Conservation (phyloP, 2,113 vertebrate genomes). For the Chaetodon trifascialis region DNA sequence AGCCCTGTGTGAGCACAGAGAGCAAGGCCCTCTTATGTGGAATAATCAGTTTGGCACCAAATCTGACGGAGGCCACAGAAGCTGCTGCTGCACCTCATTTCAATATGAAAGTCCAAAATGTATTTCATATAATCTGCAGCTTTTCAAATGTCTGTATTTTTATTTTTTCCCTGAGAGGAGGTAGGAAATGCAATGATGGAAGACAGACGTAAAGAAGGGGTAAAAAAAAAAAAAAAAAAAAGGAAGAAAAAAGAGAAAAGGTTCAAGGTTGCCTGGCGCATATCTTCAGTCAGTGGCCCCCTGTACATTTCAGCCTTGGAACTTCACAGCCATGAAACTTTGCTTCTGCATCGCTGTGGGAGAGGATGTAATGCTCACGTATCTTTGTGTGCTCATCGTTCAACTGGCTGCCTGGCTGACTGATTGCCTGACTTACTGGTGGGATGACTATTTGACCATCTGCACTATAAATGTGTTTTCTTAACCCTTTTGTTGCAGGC, state of each 20-base stretch:
- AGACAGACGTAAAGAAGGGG: conserved; percentile 63
- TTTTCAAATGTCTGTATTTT: conserved; percentile 79
- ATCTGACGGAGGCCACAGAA: conserved; percentile 76
- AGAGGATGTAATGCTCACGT: conserved; percentile 76
- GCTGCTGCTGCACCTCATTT: conserved; percentile 80
- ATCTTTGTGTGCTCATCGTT: conserved; percentile 70
- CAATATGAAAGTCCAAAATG: conserved; percentile 84
- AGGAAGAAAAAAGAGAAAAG: conserved; percentile 49
- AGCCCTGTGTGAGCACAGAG: conserved; percentile 79
- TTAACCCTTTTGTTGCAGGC: conserved; percentile 58
- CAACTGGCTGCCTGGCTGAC: conserved; percentile 62
- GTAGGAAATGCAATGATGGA: conserved; percentile 68
- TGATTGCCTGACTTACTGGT: conserved; percentile 68
- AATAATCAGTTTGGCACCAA: conserved; percentile 82
- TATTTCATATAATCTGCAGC: conserved; percentile 82
- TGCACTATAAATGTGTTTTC: conserved; percentile 55
- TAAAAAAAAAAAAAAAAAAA: conserved; percentile 49
- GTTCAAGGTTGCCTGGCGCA: conserved; percentile 78
- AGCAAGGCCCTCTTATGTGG: conserved; percentile 80
- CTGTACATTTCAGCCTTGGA: conserved; percentile 73
- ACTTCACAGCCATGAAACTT: conserved; percentile 76
- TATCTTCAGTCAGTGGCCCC: conserved; percentile 72
- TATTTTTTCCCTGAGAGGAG: conserved; percentile 62
- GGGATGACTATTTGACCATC: conserved; percentile 76
- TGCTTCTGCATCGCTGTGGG: conserved; percentile 67